Conservation (phyloP, 2,888 invertebrate genomes). For the Epinotia brunnichana region DNA sequence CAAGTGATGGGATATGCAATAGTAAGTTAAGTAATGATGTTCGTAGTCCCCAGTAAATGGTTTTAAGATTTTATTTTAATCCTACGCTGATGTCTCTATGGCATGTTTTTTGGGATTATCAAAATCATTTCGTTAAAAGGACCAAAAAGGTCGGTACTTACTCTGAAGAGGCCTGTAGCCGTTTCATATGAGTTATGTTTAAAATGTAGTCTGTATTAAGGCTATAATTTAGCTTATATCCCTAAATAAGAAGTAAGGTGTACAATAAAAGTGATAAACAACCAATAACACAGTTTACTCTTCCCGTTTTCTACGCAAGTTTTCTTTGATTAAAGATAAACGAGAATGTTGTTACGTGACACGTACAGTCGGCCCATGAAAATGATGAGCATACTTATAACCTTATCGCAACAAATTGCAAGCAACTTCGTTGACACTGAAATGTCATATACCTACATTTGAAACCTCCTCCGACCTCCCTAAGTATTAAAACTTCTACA, state of each 20-base stretch:
- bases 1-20: too few relatives aligned
- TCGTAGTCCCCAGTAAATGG: too few relatives aligned
- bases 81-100: not conserved
- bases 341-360: too few relatives aligned
- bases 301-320: conserved; percentile 15
- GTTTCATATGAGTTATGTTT: conserved; percentile 39
- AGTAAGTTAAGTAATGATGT: too few relatives aligned
- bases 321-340: not conserved
- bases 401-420: too few relatives aligned
- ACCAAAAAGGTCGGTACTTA: conserved; percentile 39
- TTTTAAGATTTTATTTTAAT: not conserved
- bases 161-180: conserved; percentile 30
- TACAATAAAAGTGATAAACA: conserved; percentile 40
- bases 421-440: too few relatives aligned
- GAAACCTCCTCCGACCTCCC: too few relatives aligned
- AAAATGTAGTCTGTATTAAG: conserved; percentile 37
- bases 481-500: too few relatives aligned
- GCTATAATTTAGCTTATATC: conserved; percentile 36
- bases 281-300: conserved; percentile 29
- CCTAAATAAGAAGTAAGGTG: conserved; percentile 26
- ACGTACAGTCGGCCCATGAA: too few relatives aligned
- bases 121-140: conserved; percentile 35
- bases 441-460: too few relatives aligned
- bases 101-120: conserved; percentile 11
- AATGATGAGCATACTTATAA: too few relatives aligned